Evolutionary conservation across 35 echinoderm and acorn worm genomes (phyloP), one percentile per base, ranked within the genome.

Genomic region (Ptychodera flava): DNA sequence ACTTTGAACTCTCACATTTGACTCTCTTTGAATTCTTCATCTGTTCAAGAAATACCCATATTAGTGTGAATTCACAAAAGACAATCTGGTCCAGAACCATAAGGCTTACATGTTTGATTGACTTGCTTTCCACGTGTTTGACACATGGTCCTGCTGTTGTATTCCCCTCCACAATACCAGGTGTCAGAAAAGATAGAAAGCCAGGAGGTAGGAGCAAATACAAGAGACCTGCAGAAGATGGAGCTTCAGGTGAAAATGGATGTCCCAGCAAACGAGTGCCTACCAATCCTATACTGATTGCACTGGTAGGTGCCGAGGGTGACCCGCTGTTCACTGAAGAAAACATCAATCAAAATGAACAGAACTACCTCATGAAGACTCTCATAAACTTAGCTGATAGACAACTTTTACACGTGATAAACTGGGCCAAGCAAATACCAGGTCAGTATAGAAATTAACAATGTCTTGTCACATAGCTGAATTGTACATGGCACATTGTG

Each of bases 341-440:
- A 22, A 64, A 6, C 22, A 22, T 64, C 45, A 64, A 64, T 64
- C 22, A 12, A 12, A 22, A 64, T 64, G 45, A 64, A 6, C 45
- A 64, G 22, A 64, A 64, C 45, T 64, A 64, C 45, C 45, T 64
- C 64, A 93, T 97, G 89, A 93, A 93, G 83, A 91, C 93, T 1
- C 87, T 97, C 53, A 90, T 91, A 22, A 89, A 97, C 27, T 83
- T 97, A 1, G 94, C 88, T 27, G 94, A 97, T 80, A 88, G 89
- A 33, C 91, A 92, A 16, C 79, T 97, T 79, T 79, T 93, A 64
- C 91, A 90, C 80, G 89, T 90, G 6, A 91, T 97, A 31, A 92
- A 93, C 31, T 97, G 94, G 94, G 94, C 94, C 28, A 97, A 97
- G 53, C 87, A 97, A 79, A 88, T 97, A 34, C 94, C 94, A 89